These are phyloP conservation scores for Phymanthus crucifer DNA, from an alignment of 92 coral and sea anemone genomes.

Conservation along the genomic window DNA sequence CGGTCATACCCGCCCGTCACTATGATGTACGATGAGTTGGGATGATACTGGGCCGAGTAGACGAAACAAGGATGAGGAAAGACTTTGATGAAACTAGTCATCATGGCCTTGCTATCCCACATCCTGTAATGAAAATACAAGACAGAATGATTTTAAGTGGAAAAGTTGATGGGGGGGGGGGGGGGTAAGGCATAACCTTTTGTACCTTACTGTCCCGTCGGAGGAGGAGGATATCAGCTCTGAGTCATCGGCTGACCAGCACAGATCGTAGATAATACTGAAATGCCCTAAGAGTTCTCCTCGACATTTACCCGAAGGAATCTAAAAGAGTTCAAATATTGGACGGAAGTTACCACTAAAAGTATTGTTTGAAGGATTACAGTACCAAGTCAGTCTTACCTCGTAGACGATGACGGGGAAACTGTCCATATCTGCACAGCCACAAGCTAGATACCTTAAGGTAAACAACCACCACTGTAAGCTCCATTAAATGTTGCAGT, in stretches of 20 bases:
- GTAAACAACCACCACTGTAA: neutral
- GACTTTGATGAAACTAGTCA: constrained; percentile 73
- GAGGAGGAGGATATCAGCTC: constrained; percentile 94
- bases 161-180: too few species aligned
- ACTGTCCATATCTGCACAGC: constrained; percentile 85
- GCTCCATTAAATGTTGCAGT: neutral
- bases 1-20: constrained; percentile 98
- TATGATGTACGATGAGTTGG: constrained; percentile 69
- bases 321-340: constrained; percentile 58
- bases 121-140: constrained; percentile 39
- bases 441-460: constrained; percentile 89
- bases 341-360: neutral
- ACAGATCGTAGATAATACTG: constrained; percentile 93
- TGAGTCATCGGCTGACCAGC: constrained; percentile 89
- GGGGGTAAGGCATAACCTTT: neutral
- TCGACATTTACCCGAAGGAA: constrained; percentile 71
- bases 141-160: neutral
- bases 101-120: constrained; percentile 83
- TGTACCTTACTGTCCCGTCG: constrained; percentile 97
- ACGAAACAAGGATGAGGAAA: constrained; percentile 99
- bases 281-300: constrained; percentile 87
- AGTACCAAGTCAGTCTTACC: constrained; percentile 39
- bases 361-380: too few species aligned
- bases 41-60: constrained; percentile 93
- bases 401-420: constrained; percentile 88